Conservation (phyloP, 1,140 invertebrate genomes). For the Cyphomyrmex costatus region DNA sequence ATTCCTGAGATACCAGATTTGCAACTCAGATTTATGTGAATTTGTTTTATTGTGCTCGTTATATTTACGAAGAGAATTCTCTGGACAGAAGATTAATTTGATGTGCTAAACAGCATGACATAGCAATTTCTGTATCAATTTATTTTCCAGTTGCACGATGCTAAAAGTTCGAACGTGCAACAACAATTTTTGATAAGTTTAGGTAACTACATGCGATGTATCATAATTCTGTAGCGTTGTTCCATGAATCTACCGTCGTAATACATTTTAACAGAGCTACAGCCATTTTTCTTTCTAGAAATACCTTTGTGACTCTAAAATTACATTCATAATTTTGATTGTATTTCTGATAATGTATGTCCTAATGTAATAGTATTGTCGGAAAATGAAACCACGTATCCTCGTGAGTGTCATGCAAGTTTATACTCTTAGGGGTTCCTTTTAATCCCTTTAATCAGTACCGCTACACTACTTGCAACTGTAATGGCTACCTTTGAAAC, state of each 20-base stretch:
- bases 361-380: not conserved
- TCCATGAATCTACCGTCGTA: not conserved
- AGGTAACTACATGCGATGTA: not conserved
- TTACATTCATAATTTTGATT: constrained; percentile 27
- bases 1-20: not conserved
- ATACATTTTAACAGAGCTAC: constrained; percentile 5
- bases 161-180: not conserved
- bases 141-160: not conserved
- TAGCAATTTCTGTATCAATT: not conserved
- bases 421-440: constrained; percentile 15
- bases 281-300: constrained; percentile 8
- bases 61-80: not conserved
- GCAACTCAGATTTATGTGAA: not conserved
- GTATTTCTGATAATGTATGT: constrained; percentile 30
- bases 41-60: not conserved
- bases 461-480: not conserved
- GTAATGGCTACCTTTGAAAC: constrained; percentile 4
- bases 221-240: not conserved
- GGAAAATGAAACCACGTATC: not conserved
- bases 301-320: constrained; percentile 23
- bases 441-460: constrained; percentile 24
- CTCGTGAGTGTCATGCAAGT: not conserved
- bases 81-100: constrained; percentile 13
- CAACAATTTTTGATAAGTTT: not conserved
- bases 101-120: not conserved